Base-by-base conservation (phyloP, 2,113 vertebrate genomes). In the Gorsachius goisagi region DNA sequence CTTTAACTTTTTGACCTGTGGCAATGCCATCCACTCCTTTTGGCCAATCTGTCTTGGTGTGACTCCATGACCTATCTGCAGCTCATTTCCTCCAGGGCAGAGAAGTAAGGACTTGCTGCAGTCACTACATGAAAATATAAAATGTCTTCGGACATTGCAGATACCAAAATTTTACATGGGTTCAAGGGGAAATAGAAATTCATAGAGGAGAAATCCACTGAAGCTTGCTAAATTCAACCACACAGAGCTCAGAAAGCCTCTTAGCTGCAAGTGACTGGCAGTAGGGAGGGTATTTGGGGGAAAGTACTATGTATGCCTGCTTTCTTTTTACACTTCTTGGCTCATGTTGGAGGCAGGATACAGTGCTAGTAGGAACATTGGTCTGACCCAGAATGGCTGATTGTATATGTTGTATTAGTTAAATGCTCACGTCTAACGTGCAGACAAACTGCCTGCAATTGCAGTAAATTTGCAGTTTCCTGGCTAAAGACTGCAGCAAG, bases 391-490 rank as follows among this genome's bases (percentile, higher is more conserved):
- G 68, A 90, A 89, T 23, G 59, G 68, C 73, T 90, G 73, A 72
- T 84, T 4, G 2, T 74, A 45, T 79, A 84, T 11, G 23, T 47
- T 71, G 37, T 35, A 50, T 71, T 83, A 74, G 72, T 79, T 84
- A 83, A 85, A 79, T 44, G 37, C 73, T 93, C 77, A 74, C 28
- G 78, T 59, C 85, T 78, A 94, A 76, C 77, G 59, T 60, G 66
- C 77, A 88, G 92, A 85, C 88, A 78, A 96, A 94, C 66, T 56
- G 28, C 49, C 78, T 93, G 78, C 82, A 92, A 53, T 92, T 92
- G 76, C 94, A 95, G 53, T 79, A 11, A 83, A 73, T 76, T 53
- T 79, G 74, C 90, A 88, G 63, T 73, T 94, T 94, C 75, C 85
- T 93, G 79, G 50, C 45, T 69, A 45, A 90, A 86, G 77, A 58